These are phyloP conservation scores for Podarcis cretensis DNA, from an alignment of 2,113 vertebrate genomes.

Conservation along the genomic window DNA sequence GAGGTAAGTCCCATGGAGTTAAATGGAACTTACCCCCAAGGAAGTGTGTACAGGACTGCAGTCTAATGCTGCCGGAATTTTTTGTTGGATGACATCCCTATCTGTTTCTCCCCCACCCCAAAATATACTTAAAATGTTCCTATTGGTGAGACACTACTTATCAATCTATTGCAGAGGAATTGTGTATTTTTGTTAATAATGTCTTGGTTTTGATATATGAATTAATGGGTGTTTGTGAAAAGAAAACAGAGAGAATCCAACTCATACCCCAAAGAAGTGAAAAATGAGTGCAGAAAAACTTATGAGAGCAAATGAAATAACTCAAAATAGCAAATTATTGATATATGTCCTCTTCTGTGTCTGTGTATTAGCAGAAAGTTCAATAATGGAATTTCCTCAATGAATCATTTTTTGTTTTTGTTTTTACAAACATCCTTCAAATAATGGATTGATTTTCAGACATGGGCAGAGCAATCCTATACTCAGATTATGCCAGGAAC, in stretches of 20 bases:
- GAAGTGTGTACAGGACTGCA: background rate
- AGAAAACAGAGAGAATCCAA: background rate
- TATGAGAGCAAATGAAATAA: background rate
- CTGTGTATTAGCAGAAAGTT: constrained; percentile 51
- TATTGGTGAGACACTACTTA: background rate
- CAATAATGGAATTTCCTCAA: constrained; percentile 32
- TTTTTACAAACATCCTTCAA: too few species aligned
- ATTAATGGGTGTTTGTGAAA: background rate
- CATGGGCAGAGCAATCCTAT: background rate
- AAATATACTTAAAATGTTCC: background rate
- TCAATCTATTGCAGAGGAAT: background rate
- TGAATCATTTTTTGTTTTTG: background rate
- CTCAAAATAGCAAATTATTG: constrained; percentile 33
- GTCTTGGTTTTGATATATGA: background rate
- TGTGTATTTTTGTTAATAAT: background rate
- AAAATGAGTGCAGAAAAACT: fast-evolving
- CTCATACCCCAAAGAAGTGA: background rate
- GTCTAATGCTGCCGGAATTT: background rate
- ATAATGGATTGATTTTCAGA: too few species aligned
- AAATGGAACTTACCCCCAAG: background rate
- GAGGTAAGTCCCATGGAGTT: background rate
- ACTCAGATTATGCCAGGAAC: too few species aligned
- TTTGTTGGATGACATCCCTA: background rate
- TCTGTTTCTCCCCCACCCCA: background rate
- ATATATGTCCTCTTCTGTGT: constrained; percentile 16